Evolutionary conservation across 2,113 vertebrate genomes (phyloP), one percentile per base, ranked within the genome.

Genomic region (Percina caprodes): DNA sequence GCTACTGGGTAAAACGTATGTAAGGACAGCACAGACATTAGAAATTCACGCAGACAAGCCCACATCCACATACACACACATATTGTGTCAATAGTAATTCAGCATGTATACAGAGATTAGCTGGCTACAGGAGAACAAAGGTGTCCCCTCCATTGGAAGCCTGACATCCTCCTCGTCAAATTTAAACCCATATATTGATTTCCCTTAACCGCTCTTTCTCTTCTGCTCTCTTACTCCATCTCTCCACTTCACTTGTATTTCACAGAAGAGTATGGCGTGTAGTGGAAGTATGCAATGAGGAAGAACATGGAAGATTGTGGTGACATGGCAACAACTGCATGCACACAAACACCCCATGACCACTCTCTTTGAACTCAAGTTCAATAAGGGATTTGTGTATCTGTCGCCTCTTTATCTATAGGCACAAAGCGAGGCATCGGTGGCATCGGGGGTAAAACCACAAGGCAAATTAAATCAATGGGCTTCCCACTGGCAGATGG

Each of bases 391-490:
- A 93, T 89, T 87, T 94, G 91, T 92, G 91, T 80, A 92, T 92
- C 85, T 87, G 88, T 90, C 87, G 83, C 63, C 87, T 85, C 88
- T 94, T 85, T 86, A 70, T 65, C 86, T 79, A 74, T 62, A 89
- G 66, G 94, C 94, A 94, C 85, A 96, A 95, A 96, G 95, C 95
- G 95, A 96, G 89, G 80, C 87, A 88, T 96, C 91, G 92, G 95
- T 79, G 89, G 79, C 74, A 85, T 89, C 63, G 49, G 70, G 86
- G 85, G 80, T 90, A 87, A 89, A 87, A 91, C 96, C 96, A 96
- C 87, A 94, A 94, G 96, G 96, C 97, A 98, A 99, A 99, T 99
- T 97, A 98, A 99, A 99, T 99, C 97, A 98, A 97, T 97, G 96
- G 96, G 96, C 90, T 97, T 97, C 97, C 97, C 95, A 95, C 96